phyloP scores from a whole-genome alignment of 2,797 vertebrate genomes.

The Glyptemys insculpta region DNA sequence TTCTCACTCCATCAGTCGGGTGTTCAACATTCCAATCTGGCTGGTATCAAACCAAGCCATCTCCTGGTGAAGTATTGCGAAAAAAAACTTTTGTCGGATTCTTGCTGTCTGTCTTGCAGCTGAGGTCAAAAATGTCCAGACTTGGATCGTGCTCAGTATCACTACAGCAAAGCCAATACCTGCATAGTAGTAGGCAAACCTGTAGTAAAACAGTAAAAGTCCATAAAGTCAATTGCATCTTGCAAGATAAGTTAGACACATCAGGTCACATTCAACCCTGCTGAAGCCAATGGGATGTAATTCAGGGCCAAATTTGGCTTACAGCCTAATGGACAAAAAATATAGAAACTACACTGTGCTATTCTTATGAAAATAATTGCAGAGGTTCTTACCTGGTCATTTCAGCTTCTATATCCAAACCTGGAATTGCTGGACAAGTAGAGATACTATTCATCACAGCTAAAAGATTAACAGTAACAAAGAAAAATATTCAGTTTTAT shows the following conservation, averaged over 20 bases:
- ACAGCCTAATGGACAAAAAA: background rate
- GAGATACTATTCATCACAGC: conserved; percentile 18
- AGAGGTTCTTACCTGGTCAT: conserved; percentile 77
- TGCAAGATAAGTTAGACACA: background rate
- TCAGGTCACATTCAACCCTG: background rate
- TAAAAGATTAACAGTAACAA: background rate
- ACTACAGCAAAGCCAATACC: conserved; percentile 78
- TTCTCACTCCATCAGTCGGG: conserved; percentile 83
- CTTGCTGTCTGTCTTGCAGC: conserved; percentile 80
- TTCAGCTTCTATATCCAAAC: conserved; percentile 76
- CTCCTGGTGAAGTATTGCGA: conserved; percentile 85
- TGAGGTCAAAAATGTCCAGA: conserved; percentile 78
- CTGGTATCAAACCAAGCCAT: conserved; percentile 87
- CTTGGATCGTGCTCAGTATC: conserved; percentile 76
- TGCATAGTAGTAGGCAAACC: conserved; percentile 80
- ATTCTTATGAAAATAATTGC: background rate
- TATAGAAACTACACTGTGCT: background rate
- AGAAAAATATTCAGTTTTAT: background rate
- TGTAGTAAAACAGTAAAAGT: conserved; percentile 52
- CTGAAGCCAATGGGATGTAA: background rate
- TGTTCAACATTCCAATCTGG: conserved; percentile 82
- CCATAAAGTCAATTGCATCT: background rate
- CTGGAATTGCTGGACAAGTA: conserved; percentile 46
- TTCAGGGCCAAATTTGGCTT: background rate
- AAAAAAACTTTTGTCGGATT: conserved; percentile 83